Percentiles rank a stretch among this genome's conserved stretches.
Conservation (phyloP, 2,797 vertebrate species). For the Chrysocyon brachyurus region DNA sequence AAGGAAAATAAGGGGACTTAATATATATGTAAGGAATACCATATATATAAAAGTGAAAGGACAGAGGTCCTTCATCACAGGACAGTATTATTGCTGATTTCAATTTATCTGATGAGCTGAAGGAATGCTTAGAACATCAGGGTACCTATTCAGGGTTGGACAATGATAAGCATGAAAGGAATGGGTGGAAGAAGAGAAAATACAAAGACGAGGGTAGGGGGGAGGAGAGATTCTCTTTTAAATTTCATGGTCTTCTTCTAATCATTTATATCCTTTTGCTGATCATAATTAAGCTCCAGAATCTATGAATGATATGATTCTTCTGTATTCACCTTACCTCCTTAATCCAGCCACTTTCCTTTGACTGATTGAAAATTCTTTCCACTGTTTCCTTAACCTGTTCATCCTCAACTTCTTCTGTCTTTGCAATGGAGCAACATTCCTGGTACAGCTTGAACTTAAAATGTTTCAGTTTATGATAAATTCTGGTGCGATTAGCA, state of each 20-base stretch:
- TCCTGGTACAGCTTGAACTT: conserved; percentile 91
- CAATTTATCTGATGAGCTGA: conserved; percentile 21
- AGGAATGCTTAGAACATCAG: not conserved
- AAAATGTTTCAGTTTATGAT: conserved; percentile 93
- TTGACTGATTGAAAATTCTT: conserved; percentile 87
- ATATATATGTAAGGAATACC: not conserved
- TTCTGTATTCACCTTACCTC: conserved; percentile 86
- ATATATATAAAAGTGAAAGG: conserved; percentile 39
- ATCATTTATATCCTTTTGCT: not conserved
- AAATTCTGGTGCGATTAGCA: conserved; percentile 90
- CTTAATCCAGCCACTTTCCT: conserved; percentile 89
- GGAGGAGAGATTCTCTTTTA: conserved; percentile 26
- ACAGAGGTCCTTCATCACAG: not conserved
- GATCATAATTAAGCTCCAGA: not conserved
- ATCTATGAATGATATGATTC: not conserved
- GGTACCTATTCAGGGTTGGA: not conserved
- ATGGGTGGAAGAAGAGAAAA: conserved; percentile 59
- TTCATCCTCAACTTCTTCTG: conserved; percentile 83
- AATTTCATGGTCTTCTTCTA: conserved; percentile 5
- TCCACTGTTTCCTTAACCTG: conserved; percentile 91
- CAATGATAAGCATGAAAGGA: conserved; percentile 43
- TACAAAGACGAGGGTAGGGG: not conserved
- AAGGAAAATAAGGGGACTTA: conserved; percentile 27
- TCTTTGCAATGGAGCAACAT: conserved; percentile 85
- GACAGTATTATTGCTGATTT: not conserved